phyloP scores from a whole-genome alignment of 2,888 invertebrate species.

The Rhopalosiphum nymphaeae region DNA sequence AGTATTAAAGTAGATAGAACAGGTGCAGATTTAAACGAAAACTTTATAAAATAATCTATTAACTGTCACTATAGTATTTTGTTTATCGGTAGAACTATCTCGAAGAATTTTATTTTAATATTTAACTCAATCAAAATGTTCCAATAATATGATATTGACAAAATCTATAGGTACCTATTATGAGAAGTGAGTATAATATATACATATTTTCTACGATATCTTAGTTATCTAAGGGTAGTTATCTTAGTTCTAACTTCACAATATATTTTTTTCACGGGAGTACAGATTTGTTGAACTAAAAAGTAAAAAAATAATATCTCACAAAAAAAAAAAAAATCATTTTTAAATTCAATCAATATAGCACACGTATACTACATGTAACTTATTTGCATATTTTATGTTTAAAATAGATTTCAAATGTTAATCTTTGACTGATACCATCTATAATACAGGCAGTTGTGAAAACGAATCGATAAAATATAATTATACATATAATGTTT shows the following conservation, averaged over 20 bases:
- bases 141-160: neutral
- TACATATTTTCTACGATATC: neutral
- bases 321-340: neutral
- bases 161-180: neutral
- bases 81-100: neutral
- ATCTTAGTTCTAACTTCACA: neutral
- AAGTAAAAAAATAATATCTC: neutral
- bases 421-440: neutral
- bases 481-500: neutral
- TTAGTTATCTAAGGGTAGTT: too few relatives aligned
- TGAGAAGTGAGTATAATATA: neutral
- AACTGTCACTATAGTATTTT: neutral
- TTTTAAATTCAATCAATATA: neutral
- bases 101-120: neutral
- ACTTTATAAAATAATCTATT: neutral
- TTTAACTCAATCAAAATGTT: neutral
- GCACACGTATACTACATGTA: neutral
- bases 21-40: neutral
- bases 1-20: neutral
- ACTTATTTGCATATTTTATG: neutral
- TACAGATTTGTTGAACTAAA: neutral
- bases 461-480: neutral
- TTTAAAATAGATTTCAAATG: neutral
- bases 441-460: neutral
- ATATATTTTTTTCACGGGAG: neutral